Base-by-base conservation (phyloP, 2,888 invertebrate species). In the Tillus elongatus region DNA sequence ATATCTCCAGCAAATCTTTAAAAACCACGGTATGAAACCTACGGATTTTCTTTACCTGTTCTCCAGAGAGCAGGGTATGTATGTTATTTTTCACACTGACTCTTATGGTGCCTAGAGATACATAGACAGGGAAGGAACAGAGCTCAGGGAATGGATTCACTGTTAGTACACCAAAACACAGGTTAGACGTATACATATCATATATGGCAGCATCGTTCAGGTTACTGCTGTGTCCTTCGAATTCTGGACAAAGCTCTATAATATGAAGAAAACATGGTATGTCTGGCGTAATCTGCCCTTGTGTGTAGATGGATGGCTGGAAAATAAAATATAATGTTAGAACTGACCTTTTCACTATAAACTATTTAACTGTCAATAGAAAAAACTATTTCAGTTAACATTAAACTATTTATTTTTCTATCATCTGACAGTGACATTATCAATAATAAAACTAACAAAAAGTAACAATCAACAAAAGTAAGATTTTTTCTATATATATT, bases 1-100 rank as follows among this genome's bases (percentile, higher is more conserved):
- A 70, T 1, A 80, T 57, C 8, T 72, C 64, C 12, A 90, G 59
- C 1, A 91, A 68, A 58, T 82, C 73, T 4, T 72, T 71, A 57
- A 89, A 89, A n/a, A 91, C 46, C 54, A 82, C 74, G 30, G 70
- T 70, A 57, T 91, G 88, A 55, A 87, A 90, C 11, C 69, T 66
- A 53, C 61, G 70, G 40, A 82, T 51, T 13, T 61, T 50, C 1
- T 64, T 47, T 30, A 87, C 61, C 43, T 82, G 60, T 0, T 66
- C 54, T 1, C 57, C 36, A 2, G 63, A 61, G 3, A 83, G 55
- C 0, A 77, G 45, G 2, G 58, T 59, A 1, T 64, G 60, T 34
- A 69, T 61, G 55, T 79, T 79, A 13, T 64, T 61, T 33, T 66
- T 51, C 0, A 85, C 47, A 0, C 64, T 53, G 0, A 79, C 70